Conservation (phyloP, 2,797 vertebrate genomes). For the Molossus molossus region DNA sequence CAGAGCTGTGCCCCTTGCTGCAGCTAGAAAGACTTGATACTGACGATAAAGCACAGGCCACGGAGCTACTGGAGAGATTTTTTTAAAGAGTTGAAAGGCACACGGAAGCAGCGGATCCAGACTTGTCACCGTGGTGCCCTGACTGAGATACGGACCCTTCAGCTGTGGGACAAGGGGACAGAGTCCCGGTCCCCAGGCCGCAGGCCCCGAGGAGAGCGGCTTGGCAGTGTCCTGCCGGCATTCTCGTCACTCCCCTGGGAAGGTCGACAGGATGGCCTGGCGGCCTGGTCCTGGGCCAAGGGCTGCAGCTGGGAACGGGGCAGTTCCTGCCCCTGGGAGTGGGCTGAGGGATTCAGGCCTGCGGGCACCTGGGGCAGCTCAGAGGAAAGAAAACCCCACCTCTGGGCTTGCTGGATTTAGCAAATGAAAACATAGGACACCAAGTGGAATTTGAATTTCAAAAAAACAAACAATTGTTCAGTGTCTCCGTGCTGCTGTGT, state of each 20-base stretch:
- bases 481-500: not conserved
- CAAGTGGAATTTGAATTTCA: not conserved
- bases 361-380: not conserved
- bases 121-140: not conserved
- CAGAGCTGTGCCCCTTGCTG: not conserved
- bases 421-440: not conserved
- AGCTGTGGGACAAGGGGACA: not conserved
- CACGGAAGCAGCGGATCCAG: not conserved
- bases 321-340: not conserved
- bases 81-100: not conserved
- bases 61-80: not conserved
- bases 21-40: not conserved
- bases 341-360: not conserved
- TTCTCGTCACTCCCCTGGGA: rapidly evolving
- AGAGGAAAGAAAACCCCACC: not conserved
- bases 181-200: rapidly evolving
- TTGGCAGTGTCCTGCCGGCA: not conserved
- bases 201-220: not conserved
- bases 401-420: not conserved
- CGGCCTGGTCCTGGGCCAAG: rapidly evolving
- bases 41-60: not conserved
- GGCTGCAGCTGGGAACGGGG: not conserved
- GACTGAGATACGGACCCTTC: rapidly evolving
- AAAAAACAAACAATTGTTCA: not conserved
- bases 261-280: not conserved